Base-by-base conservation (phyloP, 2,113 vertebrate genomes). In the Fregata magnificens region DNA sequence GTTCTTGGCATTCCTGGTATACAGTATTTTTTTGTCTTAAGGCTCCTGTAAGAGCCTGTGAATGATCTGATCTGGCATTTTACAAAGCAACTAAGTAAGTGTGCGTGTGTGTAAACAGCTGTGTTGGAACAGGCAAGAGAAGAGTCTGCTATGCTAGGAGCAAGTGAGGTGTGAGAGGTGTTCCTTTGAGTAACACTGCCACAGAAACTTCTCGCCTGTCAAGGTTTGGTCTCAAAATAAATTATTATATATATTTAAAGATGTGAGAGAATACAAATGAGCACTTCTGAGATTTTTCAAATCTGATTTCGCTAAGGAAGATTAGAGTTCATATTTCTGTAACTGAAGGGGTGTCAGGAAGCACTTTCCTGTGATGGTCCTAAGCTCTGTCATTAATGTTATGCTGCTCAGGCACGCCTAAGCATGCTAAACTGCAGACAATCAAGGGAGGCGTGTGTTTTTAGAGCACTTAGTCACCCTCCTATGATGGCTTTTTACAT, bases 401-500 rank as follows among this genome's bases (percentile, higher is more conserved):
- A 8, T 0, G 3, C 56, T 94, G 31, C 61, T 65, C 61, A 45
- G 84, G 58, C 61, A 1, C 61, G 61, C 66, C 44, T 69, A 29
- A 79, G 70, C 49, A 12, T 72, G 82, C 28, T 79, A 16, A 95
- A 62, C 14, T 22, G 29, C 62, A 73, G 59, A 69, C 40, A 76
- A 3, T 38, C 11, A 76, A 52, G 36, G 61, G 36, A 96, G 49
- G 52, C 45, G 82, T 82, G 71, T 42, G 70, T 40, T 87, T 95
- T 79, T 42, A 62, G 62, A 79, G 62, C 78, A 73, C 61, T 93
- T 61, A 88, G 87, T 94, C 90, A 93, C 63, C 44, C 53, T 85
- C 56, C 53, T 88, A 11, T 40, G 56, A 72, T 9, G 36, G 22
- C 70, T 87, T 94, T 80, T 88, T 88, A 61, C 22, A 21, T 13